A percentile compares a stretch with the other conserved stretches of the same genome.
Conservation (phyloP, 2,888 invertebrate genomes). For the Platycnemis pennipes region DNA sequence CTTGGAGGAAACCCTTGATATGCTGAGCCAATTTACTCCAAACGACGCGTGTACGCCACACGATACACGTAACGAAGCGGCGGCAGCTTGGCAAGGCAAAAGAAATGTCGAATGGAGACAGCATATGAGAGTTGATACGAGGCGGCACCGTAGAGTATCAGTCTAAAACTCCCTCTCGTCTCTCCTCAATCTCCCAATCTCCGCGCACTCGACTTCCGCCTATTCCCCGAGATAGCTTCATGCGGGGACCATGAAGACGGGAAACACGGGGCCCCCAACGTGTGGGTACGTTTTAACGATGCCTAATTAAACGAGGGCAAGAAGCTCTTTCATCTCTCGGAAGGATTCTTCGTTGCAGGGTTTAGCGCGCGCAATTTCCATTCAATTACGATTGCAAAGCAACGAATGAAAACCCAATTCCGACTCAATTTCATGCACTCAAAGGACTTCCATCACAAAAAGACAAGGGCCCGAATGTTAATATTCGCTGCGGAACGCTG, state of each 20-base stretch:
- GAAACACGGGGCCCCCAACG: neutral
- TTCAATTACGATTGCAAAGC: neutral
- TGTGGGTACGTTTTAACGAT: neutral
- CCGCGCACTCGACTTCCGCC: neutral
- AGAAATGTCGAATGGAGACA: neutral
- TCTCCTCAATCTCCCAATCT: neutral
- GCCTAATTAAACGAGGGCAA: neutral
- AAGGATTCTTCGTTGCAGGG: neutral
- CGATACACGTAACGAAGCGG: too few species aligned
- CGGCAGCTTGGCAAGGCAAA: too few species aligned
- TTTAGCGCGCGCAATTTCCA: neutral
- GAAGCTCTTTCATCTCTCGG: neutral
- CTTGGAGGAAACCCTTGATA: too few species aligned
- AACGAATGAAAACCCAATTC: neutral
- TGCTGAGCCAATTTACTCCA: too few species aligned
- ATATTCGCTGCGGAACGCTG: neutral
- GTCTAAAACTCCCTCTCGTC: neutral
- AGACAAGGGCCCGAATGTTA: neutral
- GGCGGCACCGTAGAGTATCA: neutral
- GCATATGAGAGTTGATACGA: neutral
- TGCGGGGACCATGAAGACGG: neutral
- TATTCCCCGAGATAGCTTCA: neutral
- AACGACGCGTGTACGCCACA: too few species aligned
- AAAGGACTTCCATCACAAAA: neutral
- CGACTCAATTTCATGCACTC: neutral